Evolutionary conservation across 2,888 invertebrate species (phyloP), one percentile per base, ranked within the genome.

Genomic region (Drosophila tripunctata): DNA sequence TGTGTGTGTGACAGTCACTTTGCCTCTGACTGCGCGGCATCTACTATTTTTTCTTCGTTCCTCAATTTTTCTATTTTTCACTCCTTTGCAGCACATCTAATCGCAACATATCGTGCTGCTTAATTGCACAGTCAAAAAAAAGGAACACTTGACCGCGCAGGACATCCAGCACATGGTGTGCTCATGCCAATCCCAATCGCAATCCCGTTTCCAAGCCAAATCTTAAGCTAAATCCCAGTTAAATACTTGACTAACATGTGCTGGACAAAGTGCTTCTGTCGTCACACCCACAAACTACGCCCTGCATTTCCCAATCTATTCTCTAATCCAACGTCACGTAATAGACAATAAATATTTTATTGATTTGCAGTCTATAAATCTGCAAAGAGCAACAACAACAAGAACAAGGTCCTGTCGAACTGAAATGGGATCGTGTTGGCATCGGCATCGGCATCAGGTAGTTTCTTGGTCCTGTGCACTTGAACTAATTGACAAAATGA

Each of bases 401-500:
- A 61, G 2, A 19, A 31, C 12, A 21, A 41, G 33, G 19, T 55
- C 24, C 12, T 21, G 45, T 31, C 21, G 10, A 14, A n/a, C 43
- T 27, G 45, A 15, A 48, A 21, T 2, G 36, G 8, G 4, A 36
- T 31, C 30, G 8, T n/a, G 2, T 27, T 44, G 3, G 17, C 2
- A 6, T 44, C 17, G 44, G 12, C 8, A 19, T 19, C 22, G 7
- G 15, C 7, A 35, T 30, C 76, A 75, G 75, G 75, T 77, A 78
- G 54, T 12, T 17, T 22, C n/a, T 36, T 36, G 36, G 38, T 35
- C 50, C 30, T 19, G 36, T 61, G 80, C 86, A 83, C 83, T 84
- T 86, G 83, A 84, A 84, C 83, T 86, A 84, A 84, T 84, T 84
- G 83, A 83, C 86, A 76, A 75, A 51, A 63, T 83, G 83, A 83